Percentiles rank a stretch among this genome's conserved stretches.
Evolutionary conservation across 1,140 invertebrate species (phyloP).

Genomic region (Aplysia californica): DNA sequence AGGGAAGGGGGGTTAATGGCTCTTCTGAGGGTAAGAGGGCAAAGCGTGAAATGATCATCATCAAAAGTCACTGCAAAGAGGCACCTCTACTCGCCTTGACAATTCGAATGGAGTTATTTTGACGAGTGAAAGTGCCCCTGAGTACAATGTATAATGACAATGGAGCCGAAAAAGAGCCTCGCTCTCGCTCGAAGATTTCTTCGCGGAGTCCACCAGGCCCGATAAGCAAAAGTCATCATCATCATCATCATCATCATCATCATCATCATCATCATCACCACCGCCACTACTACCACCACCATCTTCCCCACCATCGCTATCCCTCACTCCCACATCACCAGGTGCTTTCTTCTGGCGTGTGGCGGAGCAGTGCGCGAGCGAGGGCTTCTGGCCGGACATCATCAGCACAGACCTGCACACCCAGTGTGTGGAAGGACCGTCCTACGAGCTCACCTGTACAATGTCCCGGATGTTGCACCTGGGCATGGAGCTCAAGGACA

Average conservation of each 20-base stretch:
- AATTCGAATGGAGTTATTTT: too few species aligned
- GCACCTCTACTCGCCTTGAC: too few species aligned
- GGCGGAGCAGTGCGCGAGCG: constrained; percentile 42
- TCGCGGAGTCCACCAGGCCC: too few species aligned
- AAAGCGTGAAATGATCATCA: neutral
- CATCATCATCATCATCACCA: neutral
- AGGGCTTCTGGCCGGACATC: constrained; percentile 55
- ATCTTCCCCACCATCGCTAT: too few species aligned
- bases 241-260: neutral
- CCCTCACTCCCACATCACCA: neutral
- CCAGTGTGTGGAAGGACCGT: constrained; percentile 48
- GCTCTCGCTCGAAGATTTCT: too few species aligned
- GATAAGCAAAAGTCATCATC: too few species aligned
- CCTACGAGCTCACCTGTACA: constrained; percentile 52
- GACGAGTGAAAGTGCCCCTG: too few species aligned
- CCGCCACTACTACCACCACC: neutral
- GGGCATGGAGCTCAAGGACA: constrained; percentile 54
- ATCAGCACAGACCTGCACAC: constrained; percentile 59
- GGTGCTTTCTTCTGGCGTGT: constrained; percentile 58
- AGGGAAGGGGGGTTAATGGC: neutral
- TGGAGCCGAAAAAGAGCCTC: too few species aligned
- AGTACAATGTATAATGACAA: too few species aligned
- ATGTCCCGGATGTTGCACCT: constrained; percentile 61
- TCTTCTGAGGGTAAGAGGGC: neutral
- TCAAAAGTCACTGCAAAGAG: too few species aligned